These are phyloP conservation scores for Microcebus murinus DNA, from an alignment of 2,113 vertebrate genomes.

Conservation along the genomic window DNA sequence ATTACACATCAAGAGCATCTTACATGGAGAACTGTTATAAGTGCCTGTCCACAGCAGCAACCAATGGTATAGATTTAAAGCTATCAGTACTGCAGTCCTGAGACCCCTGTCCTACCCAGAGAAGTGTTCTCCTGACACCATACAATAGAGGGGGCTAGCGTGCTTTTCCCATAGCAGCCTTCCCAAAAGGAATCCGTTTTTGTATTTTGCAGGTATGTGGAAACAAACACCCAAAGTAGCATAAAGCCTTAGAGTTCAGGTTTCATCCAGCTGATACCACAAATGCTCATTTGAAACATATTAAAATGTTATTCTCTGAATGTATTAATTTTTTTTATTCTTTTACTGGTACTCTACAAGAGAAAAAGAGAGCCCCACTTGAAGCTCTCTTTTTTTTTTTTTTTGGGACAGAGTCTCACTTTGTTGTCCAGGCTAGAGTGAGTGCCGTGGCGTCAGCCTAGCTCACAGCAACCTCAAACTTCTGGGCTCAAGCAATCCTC, in stretches of 20 bases:
- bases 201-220: not conserved
- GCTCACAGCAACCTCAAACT: no score
- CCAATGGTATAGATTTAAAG: not conserved
- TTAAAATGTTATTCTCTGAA: not conserved
- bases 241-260: not conserved
- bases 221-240: not conserved
- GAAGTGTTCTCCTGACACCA: not conserved
- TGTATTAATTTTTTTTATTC: not conserved
- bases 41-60: not conserved
- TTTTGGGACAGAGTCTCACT: no score
- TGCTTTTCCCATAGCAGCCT: not conserved
- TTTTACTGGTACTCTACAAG: not conserved
- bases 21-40: not conserved
- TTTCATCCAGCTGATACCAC: not conserved
- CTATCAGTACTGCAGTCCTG: not conserved
- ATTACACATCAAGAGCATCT: not conserved
- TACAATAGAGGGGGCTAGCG: accelerated
- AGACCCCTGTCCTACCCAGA: not conserved
- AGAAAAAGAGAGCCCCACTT: not conserved
- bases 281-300: slow-evolving; percentile 35
- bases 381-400: not conserved
- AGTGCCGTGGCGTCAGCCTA: no score
- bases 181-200: not conserved
- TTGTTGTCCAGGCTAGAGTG: no score
- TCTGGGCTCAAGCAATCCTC: no score